Evolutionary conservation across 2,113 vertebrate genomes (phyloP), one percentile per base, ranked within the genome.

Genomic region (Pogona vitticeps): DNA sequence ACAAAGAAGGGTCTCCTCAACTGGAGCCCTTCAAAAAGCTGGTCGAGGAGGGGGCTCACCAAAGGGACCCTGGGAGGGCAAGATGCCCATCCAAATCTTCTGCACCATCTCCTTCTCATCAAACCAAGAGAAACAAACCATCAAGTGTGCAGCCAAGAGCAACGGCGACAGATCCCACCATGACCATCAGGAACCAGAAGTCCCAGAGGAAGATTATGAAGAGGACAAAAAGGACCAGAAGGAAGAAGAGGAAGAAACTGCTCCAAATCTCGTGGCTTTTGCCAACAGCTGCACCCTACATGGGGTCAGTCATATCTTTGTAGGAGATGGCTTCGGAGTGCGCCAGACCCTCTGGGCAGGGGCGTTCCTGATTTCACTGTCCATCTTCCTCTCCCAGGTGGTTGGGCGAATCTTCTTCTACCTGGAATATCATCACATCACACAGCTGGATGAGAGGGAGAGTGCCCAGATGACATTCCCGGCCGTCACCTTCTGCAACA

Each of bases 21-120:
- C 12, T 38, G 79, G 82, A 83, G 21, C 17, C n/a, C 42, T 67
- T 70, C 71, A 28, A 87, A 7, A 68, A 46, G 26, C 28, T 68
- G 68, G 61, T 61, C n/a, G 52, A n/a, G 80, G 31, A 58, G 14
- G 59, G 71, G 58, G 52, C 18, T 1, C 0, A 20, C 26, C 18
- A 28, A 26, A 76, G 76, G 82, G 59, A 63, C 58, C 78, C 59
- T 6, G 1, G 0, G 23, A 38, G 83, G 0, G 72, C 75, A 86
- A 38, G 33, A 99, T 99, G 98, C 98, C 98, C 4, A 96, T 99
- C 92, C 97, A 98, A 91, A 98, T 99, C 89, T 98, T 98, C 93
- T 99, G 99, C 95, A 98, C 98, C 88, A 94, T 99, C 94, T 99
- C 99, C 31, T 98, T 99, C 84, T 97, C 97, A 26, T 93, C 98